Percentiles rank a stretch among this genome's conserved stretches.
These are phyloP conservation scores for Thereuonema tuberculata DNA, from an alignment of 1,140 invertebrate species.

Conservation along the genomic window DNA sequence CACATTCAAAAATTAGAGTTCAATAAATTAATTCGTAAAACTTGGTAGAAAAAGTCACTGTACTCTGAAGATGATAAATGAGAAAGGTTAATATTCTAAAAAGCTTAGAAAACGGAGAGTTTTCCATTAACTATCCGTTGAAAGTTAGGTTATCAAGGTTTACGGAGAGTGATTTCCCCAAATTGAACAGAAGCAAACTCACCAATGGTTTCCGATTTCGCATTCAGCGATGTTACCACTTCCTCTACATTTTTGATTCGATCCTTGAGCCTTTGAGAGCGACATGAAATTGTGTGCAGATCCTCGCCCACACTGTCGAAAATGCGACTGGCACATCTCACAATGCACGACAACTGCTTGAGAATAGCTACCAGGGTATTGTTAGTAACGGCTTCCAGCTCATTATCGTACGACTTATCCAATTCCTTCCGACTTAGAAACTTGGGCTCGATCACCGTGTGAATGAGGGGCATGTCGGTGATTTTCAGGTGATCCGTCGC, in stretches of 20 bases:
- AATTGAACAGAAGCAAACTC: no score
- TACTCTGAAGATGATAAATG: no score
- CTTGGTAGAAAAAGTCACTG: no score
- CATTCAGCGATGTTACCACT: constrained; percentile 46
- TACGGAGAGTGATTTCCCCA: constrained; percentile 67
- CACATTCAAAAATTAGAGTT: no score
- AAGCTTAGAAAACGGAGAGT: no score
- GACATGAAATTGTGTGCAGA: constrained; percentile 46
- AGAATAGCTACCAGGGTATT: constrained; percentile 58
- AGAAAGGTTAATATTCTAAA: no score
- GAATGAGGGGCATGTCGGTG: constrained; percentile 60
- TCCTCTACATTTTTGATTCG: constrained; percentile 46
- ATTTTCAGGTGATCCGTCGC: no score
- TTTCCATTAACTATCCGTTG: no score
- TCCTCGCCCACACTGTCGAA: constrained; percentile 55
- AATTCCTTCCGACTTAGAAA: constrained; percentile 46
- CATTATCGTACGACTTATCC: constrained; percentile 46
- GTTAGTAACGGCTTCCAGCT: constrained; percentile 58
- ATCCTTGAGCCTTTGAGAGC: constrained; percentile 44
- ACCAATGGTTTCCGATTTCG: no score
- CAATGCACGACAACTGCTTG: constrained; percentile 58
- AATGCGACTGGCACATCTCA: constrained; percentile 57
- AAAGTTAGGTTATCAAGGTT: no score
- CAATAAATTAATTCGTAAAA: no score
- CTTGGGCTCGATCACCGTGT: constrained; percentile 50